These are phyloP conservation scores for Stenurella melanura DNA, from an alignment of 2,888 invertebrate genomes.

Conservation along the genomic window DNA sequence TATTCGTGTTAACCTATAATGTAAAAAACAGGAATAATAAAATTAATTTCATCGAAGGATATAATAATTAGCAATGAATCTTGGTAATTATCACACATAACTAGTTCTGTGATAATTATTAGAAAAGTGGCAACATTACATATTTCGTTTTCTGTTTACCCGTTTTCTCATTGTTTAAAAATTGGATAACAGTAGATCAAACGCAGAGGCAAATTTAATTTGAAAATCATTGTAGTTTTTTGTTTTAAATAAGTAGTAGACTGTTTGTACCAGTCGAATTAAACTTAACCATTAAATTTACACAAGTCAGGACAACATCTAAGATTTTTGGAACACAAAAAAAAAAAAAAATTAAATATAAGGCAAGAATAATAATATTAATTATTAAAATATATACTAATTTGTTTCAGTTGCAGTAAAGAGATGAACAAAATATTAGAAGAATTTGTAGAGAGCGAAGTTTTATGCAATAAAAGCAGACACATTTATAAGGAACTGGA, in stretches of 20 bases:
- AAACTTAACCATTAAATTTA: no score
- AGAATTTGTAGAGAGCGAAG: conserved; percentile 37
- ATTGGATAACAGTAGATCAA: no score
- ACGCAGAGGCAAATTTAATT: no score
- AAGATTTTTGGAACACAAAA: background rate
- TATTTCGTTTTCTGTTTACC: no score
- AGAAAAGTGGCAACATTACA: background rate
- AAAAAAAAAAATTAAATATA: background rate
- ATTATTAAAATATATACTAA: background rate
- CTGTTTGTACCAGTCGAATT: no score
- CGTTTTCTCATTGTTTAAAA: background rate
- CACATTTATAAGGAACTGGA: conserved; percentile 43
- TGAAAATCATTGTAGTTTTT: no score
- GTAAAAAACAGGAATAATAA: no score
- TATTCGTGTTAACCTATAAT: no score
- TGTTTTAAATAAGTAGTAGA: no score
- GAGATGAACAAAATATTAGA: conserved; percentile 8
- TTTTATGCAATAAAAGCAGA: conserved; percentile 22
- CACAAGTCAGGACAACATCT: background rate
- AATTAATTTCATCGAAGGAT: no score
- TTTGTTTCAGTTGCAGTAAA: background rate
- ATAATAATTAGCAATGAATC: no score
- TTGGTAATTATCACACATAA: no score
- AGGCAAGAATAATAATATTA: background rate
- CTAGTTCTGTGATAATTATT: background rate